A percentile compares a stretch with the other conserved stretches of the same genome.
Evolutionary conservation across 2,888 invertebrate genomes (phyloP).

Genomic region (Leucophora obtusa): DNA sequence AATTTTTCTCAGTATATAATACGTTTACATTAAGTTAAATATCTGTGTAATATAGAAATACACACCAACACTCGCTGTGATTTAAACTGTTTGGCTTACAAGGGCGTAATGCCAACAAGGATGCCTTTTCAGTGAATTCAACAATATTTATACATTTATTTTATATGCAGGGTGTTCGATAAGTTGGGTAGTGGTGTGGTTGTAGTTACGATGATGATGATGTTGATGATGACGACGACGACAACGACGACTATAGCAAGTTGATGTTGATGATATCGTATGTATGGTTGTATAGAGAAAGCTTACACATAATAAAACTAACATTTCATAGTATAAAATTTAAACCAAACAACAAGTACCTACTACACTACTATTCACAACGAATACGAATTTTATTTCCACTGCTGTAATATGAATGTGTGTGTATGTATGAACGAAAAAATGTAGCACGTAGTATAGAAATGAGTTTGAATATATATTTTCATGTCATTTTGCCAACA

Average conservation of each 20-base stretch:
- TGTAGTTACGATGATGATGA: conserved; percentile 13
- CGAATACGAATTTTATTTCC: background rate
- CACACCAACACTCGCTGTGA: conserved; percentile 51
- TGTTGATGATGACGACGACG: conserved; percentile 26
- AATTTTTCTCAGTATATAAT: conserved; percentile 11
- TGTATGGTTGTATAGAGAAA: conserved; percentile 17
- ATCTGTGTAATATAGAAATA: conserved; percentile 45
- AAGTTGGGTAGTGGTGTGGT: conserved; percentile 12
- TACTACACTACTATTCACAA: background rate
- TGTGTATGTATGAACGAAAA: background rate
- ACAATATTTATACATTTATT: conserved; percentile 19
- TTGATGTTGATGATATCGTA: conserved; percentile 41
- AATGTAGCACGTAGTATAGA: conserved; percentile 52
- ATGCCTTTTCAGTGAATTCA: conserved; percentile 43
- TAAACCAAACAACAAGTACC: conserved; percentile 57
- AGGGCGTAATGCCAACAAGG: conserved; percentile 61
- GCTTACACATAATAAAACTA: conserved; percentile 60
- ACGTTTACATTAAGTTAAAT: conserved; percentile 32
- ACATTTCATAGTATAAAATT: conserved; percentile 55
- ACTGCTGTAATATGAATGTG: background rate
- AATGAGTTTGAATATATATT: conserved; percentile 48
- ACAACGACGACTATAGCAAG: conserved; percentile 10
- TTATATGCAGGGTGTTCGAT: conserved; percentile 11
- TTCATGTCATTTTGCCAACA: conserved; percentile 56
- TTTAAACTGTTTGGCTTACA: conserved; percentile 60